Conservation (phyloP, 1,140 invertebrate species). For the Coelopa frigida region DNA sequence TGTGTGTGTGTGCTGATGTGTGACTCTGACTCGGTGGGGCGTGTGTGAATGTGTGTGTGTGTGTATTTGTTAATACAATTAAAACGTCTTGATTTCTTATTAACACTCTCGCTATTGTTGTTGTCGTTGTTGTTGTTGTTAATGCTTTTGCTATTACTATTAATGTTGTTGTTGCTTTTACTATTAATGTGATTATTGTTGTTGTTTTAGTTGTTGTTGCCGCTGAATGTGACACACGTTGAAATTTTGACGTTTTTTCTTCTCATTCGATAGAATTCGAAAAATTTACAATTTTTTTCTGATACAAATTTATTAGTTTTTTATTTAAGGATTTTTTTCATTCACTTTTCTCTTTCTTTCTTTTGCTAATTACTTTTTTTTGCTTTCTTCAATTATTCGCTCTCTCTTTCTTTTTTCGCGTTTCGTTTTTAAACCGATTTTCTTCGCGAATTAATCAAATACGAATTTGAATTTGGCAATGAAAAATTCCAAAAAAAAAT, state of each 20-base stretch:
- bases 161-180: too few relatives aligned
- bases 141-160: neutral
- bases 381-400: too few relatives aligned
- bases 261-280: neutral
- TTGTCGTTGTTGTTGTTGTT: constrained; percentile 1
- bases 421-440: neutral
- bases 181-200: neutral
- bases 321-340: neutral
- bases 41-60: too few relatives aligned
- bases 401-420: neutral
- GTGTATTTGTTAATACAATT: too few relatives aligned
- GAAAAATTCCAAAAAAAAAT: too few relatives aligned
- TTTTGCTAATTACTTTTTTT: too few relatives aligned
- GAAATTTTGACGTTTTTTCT: constrained; percentile 4
- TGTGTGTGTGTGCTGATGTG: too few relatives aligned
- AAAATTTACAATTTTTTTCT: constrained; percentile 3
- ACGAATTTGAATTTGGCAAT: too few relatives aligned
- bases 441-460: neutral
- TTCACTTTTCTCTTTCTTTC: too few relatives aligned
- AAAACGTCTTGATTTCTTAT: too few relatives aligned
- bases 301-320: neutral
- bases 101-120: too few relatives aligned
- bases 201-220: neutral
- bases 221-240: neutral
- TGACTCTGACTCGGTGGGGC: too few relatives aligned